Percentiles rank a stretch among this genome's conserved stretches.
Conservation (phyloP, 2,797 vertebrate genomes). For the Parauchenoglanis ngamensis region DNA sequence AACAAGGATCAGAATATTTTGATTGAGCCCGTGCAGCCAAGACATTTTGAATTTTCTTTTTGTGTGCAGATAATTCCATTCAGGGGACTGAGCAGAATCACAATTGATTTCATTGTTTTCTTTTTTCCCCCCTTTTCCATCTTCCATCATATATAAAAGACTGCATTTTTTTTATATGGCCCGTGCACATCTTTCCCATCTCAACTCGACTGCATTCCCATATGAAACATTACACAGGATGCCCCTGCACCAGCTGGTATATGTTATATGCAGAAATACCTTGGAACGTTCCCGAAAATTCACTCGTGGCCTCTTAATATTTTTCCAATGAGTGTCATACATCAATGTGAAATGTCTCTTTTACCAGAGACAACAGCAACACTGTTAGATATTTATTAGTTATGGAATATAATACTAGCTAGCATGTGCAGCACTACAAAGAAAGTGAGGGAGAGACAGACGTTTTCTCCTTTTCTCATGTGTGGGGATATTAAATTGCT, state of each 20-base stretch:
- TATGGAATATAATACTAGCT: conserved; percentile 48
- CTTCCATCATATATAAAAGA: conserved; percentile 73
- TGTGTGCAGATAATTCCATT: conserved; percentile 81
- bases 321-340: conserved; percentile 49
- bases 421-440: conserved; percentile 46
- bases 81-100: conserved; percentile 80
- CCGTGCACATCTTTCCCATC: conserved; percentile 28
- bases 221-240: conserved; percentile 48
- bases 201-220: conserved; percentile 20
- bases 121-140: conserved; percentile 45
- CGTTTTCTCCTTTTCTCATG: conserved; percentile 26
- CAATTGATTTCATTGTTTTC: conserved; percentile 80
- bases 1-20: conserved; percentile 83
- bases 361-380: conserved; percentile 49
- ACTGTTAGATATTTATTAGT: conserved; percentile 54
- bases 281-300: conserved; percentile 48
- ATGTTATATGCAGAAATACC: conserved; percentile 45
- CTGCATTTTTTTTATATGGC: conserved; percentile 65
- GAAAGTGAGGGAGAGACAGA: conserved; percentile 24
- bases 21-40: conserved; percentile 79
- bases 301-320: conserved; percentile 46
- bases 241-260: conserved; percentile 33
- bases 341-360: conserved; percentile 53
- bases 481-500: conserved; percentile 48
- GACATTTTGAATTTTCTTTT: conserved; percentile 79